These are phyloP conservation scores for Oligia fasciuncula DNA, from an alignment of 2,888 invertebrate genomes.

Conservation along the genomic window DNA sequence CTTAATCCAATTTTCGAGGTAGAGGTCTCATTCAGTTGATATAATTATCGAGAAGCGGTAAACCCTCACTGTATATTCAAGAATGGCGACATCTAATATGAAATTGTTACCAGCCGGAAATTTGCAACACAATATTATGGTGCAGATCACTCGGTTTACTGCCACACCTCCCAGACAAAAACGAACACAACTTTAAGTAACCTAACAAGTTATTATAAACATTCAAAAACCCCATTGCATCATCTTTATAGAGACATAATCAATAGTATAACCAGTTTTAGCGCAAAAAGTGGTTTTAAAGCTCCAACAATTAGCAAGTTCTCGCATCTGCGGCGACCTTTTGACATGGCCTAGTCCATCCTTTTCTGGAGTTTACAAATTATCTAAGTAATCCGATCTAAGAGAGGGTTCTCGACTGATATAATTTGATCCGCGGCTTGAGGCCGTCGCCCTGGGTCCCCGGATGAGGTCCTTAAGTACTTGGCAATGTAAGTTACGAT, in stretches of 20 bases:
- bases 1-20: conserved; percentile 13
- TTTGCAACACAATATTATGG: neutral
- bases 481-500: neutral
- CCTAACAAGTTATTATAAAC: conserved; percentile 23
- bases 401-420: conserved; percentile 25
- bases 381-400: conserved; percentile 43
- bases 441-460: conserved; percentile 10
- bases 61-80: neutral
- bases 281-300: conserved; percentile 39
- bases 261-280: conserved; percentile 38
- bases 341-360: conserved; percentile 30
- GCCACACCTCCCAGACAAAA: conserved; percentile 2
- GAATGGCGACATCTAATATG: neutral
- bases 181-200: neutral
- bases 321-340: conserved; percentile 52
- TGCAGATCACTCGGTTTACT: neutral
- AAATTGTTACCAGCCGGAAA: neutral
- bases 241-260: conserved; percentile 28
- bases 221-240: conserved; percentile 41
- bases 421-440: conserved; percentile 33
- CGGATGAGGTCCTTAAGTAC: conserved; percentile 20
- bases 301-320: conserved; percentile 45
- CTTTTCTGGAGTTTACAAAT: conserved; percentile 36
- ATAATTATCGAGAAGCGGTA: conserved; percentile 6
- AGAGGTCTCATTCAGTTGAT: neutral